Base-by-base conservation (phyloP, 2,888 invertebrate species). In the Lasioglossum morio region DNA sequence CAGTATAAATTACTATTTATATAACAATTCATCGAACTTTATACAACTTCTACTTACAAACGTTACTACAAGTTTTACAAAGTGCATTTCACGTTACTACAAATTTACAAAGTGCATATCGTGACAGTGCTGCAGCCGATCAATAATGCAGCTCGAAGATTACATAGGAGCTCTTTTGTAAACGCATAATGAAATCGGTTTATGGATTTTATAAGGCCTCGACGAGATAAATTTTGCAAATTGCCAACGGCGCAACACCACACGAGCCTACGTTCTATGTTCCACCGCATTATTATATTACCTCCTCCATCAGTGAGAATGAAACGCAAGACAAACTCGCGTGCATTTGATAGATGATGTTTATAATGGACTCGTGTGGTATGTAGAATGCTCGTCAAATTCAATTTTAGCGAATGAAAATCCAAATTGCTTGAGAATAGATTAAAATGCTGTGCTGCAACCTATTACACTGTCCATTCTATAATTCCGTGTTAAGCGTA, bases 201-300 rank as follows among this genome's bases (percentile, higher is more conserved):
- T 23, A 66, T 66, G 66, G 66, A 66, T 66, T 66, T 66, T 66
- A 37, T 66, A 66, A 66, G 4, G 14, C 0, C 23, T 70, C 48
- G 83, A 81, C 46, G 84, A 88, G 87, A 89, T 90, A 91, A 89
- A 91, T 88, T 91, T 87, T 88, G 87, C 91, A 88, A 90, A 91
- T 91, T 81, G 89, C 89, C 88, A 77, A 72, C 79, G 88, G 88
- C 87, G 70, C 77, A 70, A 80, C 74, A 69, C 66, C 87, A 84
- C 70, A 77, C 77, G 81, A 63, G 70, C 83, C 74, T 80, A 73
- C 84, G 82, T 86, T 91, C 86, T 72, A 80, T 77, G 34, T 66
- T 66, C 66, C 37, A 66, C 34, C 34, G 66, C 88, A 83, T 90
- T 89, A 86, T 86, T 90, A 86, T 84, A 85, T 87, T 75, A 80